phyloP scores from a whole-genome alignment of 92 coral and sea anemone species.

The Parazoanthus atlanticus region DNA sequence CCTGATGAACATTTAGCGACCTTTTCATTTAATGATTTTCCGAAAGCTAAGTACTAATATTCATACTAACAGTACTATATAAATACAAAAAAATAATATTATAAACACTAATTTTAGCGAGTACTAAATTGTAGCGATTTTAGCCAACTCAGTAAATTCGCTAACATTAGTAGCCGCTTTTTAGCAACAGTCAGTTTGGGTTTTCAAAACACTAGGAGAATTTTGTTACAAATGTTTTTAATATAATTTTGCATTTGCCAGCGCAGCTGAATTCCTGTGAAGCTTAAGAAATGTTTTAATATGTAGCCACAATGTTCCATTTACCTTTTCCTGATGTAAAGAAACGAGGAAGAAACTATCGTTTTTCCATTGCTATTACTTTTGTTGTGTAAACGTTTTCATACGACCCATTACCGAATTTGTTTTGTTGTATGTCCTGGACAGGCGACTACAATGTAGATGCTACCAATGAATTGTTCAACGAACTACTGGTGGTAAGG shows the following conservation, averaged over 20 bases:
- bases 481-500: constrained; percentile 73
- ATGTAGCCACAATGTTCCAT: not conserved
- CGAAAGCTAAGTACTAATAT: too few species aligned
- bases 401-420: not conserved
- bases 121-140: too few species aligned
- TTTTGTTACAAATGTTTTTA: too few species aligned
- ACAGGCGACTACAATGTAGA: constrained; percentile 74
- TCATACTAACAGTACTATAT: too few species aligned
- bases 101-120: too few species aligned
- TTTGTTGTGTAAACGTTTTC: not conserved
- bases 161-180: too few species aligned
- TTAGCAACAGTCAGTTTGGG: too few species aligned
- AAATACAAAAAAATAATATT: too few species aligned
- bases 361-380: not conserved
- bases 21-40: too few species aligned
- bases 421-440: not conserved
- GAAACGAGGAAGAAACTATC: not conserved
- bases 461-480: constrained; percentile 81
- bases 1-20: too few species aligned
- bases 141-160: too few species aligned
- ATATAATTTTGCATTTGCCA: too few species aligned
- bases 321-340: not conserved
- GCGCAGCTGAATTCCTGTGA: not conserved
- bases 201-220: not conserved
- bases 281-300: not conserved